phyloP scores from a whole-genome alignment of 2,113 vertebrate genomes.

The Apteryx mantelli region DNA sequence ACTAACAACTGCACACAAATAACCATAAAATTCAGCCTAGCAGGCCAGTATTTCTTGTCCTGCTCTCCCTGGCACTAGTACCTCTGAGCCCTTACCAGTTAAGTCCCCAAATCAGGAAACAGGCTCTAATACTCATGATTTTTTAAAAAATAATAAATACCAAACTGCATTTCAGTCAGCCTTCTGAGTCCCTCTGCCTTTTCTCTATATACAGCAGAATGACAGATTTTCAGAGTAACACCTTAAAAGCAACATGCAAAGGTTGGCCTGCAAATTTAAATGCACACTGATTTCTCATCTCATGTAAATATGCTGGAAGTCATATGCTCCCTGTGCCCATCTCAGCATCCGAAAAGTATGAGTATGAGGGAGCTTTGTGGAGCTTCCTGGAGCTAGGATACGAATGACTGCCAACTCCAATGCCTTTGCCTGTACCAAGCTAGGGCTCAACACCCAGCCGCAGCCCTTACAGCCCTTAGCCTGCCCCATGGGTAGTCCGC shows the following conservation, averaged over 20 bases:
- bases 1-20: not conserved
- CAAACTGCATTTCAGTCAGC: slow-evolving; percentile 5
- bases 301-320: rapidly evolving
- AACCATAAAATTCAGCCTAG: not conserved
- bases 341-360: not conserved
- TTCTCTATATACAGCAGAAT: not conserved
- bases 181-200: not conserved
- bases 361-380: not conserved
- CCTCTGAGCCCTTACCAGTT: not conserved
- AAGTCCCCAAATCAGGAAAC: not conserved
- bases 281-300: not conserved
- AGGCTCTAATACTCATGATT: not conserved
- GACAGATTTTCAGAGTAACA: not conserved
- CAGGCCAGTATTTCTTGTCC: not conserved
- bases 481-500: not conserved
- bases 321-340: not conserved
- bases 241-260: not conserved
- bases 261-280: not conserved
- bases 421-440: not conserved
- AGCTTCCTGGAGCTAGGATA: not conserved
- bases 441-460: not conserved
- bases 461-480: not conserved
- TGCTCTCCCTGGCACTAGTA: not conserved
- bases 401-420: not conserved
- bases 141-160: not conserved